Conservation (phyloP, 2,888 invertebrate species). For the Hanleya hanleyi region DNA sequence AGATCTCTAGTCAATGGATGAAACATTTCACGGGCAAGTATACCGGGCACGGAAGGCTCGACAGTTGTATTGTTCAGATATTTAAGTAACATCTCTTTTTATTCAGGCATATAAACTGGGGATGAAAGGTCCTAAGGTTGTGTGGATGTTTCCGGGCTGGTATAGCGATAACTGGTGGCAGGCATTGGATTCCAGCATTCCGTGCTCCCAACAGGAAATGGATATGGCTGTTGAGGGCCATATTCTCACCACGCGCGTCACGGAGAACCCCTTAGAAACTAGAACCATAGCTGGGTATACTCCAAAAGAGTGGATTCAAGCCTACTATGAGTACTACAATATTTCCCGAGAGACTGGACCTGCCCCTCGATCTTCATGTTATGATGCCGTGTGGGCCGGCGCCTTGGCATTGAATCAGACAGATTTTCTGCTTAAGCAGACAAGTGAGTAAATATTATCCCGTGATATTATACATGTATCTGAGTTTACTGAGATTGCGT, state of each 20-base stretch:
- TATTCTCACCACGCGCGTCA: conserved; percentile 43
- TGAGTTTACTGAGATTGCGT: too few relatives aligned
- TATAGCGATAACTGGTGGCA: conserved; percentile 39
- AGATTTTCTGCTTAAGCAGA: not conserved
- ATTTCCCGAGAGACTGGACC: conserved; percentile 9
- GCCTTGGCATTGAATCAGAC: conserved; percentile 97
- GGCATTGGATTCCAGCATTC: conserved; percentile 81
- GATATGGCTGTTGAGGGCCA: conserved; percentile 43
- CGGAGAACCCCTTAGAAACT: conserved; percentile 29
- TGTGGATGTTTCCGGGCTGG: conserved; percentile 50
- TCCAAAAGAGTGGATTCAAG: too few relatives aligned
- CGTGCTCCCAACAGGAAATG: conserved; percentile 41
- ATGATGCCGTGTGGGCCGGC: conserved; percentile 98
- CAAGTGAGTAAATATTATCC: too few relatives aligned
- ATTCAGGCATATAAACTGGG: conserved; percentile 45
- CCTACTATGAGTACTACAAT: conserved; percentile 38
- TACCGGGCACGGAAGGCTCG: too few relatives aligned
- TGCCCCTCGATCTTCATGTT: conserved; percentile 90
- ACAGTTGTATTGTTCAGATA: too few relatives aligned
- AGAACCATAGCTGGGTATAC: conserved; percentile 42
- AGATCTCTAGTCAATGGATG: too few relatives aligned
- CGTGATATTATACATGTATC: too few relatives aligned
- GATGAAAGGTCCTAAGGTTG: conserved; percentile 49
- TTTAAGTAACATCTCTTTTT: too few relatives aligned
- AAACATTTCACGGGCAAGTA: too few relatives aligned